Evolutionary conservation across 2,888 invertebrate species (phyloP).

Genomic region (Sinotaia quadrata): DNA sequence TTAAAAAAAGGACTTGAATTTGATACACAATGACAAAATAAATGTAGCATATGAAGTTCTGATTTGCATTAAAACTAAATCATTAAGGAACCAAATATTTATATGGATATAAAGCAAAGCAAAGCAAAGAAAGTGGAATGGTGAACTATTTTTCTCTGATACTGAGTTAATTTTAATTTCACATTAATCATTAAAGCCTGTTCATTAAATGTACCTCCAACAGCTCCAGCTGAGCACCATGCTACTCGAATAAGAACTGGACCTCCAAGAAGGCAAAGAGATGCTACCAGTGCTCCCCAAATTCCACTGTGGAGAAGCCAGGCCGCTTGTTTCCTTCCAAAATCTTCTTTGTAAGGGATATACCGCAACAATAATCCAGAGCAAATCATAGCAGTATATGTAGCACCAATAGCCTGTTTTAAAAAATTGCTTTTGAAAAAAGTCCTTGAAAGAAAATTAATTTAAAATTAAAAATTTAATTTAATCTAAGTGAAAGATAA

Average conservation of each 20-base stretch:
- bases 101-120: too few species aligned
- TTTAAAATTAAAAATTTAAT: background rate
- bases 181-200: too few species aligned
- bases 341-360: slow-evolving; percentile 86
- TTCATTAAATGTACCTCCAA: slow-evolving; percentile 77
- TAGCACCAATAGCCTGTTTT: slow-evolving; percentile 81
- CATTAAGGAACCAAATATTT: too few species aligned
- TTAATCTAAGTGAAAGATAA: too few species aligned
- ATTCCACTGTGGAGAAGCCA: slow-evolving; percentile 77
- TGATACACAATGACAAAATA: too few species aligned
- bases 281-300: slow-evolving; percentile 93
- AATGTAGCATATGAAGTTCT: too few species aligned
- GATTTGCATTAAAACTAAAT: too few species aligned
- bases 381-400: slow-evolving; percentile 91
- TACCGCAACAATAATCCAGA: slow-evolving; percentile 87
- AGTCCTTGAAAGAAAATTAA: background rate
- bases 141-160: slow-evolving; percentile 37
- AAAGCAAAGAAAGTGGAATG: background rate
- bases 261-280: slow-evolving; percentile 92
- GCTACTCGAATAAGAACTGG: slow-evolving; percentile 91
- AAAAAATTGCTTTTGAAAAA: slow-evolving; percentile 64
- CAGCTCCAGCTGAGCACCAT: slow-evolving; percentile 94
- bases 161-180: too few species aligned
- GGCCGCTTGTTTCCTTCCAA: slow-evolving; percentile 81
- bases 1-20: too few species aligned